Conservation (phyloP, 2,888 invertebrate genomes). For the Parelbella ahira region DNA sequence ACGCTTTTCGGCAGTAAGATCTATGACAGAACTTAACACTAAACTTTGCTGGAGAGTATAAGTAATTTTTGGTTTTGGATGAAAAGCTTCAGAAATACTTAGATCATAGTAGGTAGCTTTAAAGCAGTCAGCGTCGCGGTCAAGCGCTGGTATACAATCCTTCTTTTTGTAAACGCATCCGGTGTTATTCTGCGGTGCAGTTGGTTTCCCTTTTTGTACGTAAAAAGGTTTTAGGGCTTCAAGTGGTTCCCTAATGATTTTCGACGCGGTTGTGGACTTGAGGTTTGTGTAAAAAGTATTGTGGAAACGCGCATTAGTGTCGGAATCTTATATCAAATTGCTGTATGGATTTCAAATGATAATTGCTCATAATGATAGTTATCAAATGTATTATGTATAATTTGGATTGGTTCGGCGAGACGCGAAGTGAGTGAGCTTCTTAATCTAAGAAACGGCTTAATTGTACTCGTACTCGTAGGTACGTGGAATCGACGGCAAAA, state of each 20-base stretch:
- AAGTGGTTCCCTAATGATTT: conserved; percentile 24
- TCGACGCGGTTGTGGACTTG: conserved; percentile 13
- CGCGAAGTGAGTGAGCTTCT: too few relatives aligned
- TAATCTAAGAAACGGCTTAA: too few relatives aligned
- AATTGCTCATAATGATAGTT: conserved; percentile 14
- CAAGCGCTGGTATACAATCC: conserved; percentile 2
- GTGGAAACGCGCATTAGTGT: conserved; percentile 14
- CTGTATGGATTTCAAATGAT: conserved; percentile 17
- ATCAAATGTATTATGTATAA: conserved; percentile 9
- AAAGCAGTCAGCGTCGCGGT: conserved; percentile 6
- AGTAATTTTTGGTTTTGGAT: too few relatives aligned
- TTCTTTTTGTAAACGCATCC: conserved; percentile 28
- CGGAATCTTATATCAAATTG: conserved; percentile 10
- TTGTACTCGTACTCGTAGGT: too few relatives aligned
- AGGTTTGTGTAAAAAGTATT: conserved; percentile 11
- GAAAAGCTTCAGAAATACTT: too few relatives aligned
- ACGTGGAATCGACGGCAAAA: too few relatives aligned
- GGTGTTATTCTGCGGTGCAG: conserved; percentile 30
- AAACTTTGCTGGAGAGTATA: too few relatives aligned
- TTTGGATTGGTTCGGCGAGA: conserved; percentile 10
- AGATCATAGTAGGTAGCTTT: too few relatives aligned
- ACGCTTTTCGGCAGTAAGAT: too few relatives aligned
- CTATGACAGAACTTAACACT: too few relatives aligned
- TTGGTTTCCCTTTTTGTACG: conserved; percentile 21
- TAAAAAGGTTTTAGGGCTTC: conserved; percentile 20